phyloP scores from a whole-genome alignment of 64 coral and sea anemone genomes.

The Porites lutea region DNA sequence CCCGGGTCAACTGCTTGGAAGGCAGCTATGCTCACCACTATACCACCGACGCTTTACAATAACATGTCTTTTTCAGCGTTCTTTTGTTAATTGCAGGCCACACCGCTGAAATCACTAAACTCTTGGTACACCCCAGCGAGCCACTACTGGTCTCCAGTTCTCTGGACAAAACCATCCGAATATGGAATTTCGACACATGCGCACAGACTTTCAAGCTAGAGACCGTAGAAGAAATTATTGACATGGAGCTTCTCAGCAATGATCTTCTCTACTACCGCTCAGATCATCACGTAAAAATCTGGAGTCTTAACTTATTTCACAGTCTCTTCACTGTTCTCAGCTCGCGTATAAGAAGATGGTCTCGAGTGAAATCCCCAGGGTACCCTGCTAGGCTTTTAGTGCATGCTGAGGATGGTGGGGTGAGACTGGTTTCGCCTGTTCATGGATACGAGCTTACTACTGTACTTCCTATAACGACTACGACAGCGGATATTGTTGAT shows the following conservation, averaged over 20 bases:
- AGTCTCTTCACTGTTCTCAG: slow-evolving; percentile 84
- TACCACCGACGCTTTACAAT: neutral
- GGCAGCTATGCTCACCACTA: slow-evolving; percentile 32
- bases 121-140: slow-evolving; percentile 73
- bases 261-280: slow-evolving; percentile 84
- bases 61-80: too few species aligned
- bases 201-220: slow-evolving; percentile 86
- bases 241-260: slow-evolving; percentile 82
- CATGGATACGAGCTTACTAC: slow-evolving; percentile 85
- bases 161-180: slow-evolving; percentile 87
- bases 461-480: slow-evolving; percentile 82
- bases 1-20: slow-evolving; percentile 14
- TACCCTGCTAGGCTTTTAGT: slow-evolving; percentile 54
- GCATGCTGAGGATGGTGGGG: slow-evolving; percentile 45
- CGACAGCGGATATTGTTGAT: slow-evolving; percentile 75
- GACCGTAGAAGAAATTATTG: slow-evolving; percentile 84
- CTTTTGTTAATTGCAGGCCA: slow-evolving; percentile 61
- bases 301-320: slow-evolving; percentile 93
- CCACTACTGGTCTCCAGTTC: slow-evolving; percentile 88
- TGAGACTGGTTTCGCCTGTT: slow-evolving; percentile 85
- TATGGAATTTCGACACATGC: slow-evolving; percentile 99
- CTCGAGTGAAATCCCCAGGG: slow-evolving; percentile 53
- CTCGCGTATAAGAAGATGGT: slow-evolving; percentile 72
- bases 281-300: slow-evolving; percentile 84
- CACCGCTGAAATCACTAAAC: slow-evolving; percentile 86